Evolutionary conservation across 2,113 vertebrate species (phyloP), one percentile per base, ranked within the genome.

Genomic region (Mormyrus iriodes): DNA sequence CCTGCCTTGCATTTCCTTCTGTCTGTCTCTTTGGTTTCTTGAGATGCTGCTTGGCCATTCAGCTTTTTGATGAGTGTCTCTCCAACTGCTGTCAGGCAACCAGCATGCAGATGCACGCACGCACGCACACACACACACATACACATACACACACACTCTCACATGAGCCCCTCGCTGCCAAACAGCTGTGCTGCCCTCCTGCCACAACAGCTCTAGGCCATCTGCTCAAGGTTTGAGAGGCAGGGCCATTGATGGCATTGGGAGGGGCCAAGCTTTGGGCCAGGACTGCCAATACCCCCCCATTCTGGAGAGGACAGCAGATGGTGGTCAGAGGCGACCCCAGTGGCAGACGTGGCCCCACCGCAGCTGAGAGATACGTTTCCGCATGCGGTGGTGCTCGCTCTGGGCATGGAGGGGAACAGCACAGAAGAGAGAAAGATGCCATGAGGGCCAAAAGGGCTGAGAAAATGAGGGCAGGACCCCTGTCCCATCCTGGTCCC

Each of bases 211-310:
- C 51, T 86, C 27, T 31, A 86, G 53, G 58, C 17, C 39, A 58
- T 90, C 79, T 87, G 76, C 88, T 88, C 44, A 58, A 13, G 89
- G 85, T 90, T 27, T 42, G 87, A 15, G 86, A 39, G n/a, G 39
- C 53, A 76, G 84, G 83, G 86, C 85, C 61, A 49, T 88, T 49
- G 31, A 24, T 73, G 87, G 4, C 87, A 51, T 31, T 39, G 46
- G 24, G 46, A 76, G 87, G 61, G 42, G n/a, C 42, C 61, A 48
- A 88, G 87, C 61, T 46, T 73, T 42, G 61, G 17, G n/a, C 61
- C 61, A 19, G 58, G 58, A 27, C 61, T 15, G 8, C 24, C 76
- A 88, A 88, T 73, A 65, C 48, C 55, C 58, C 35, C 44, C 87
- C n/a, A 42, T 88, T 46, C 61, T 39, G n/a, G 58, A 39, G 24